Percentiles rank a stretch among this genome's conserved stretches.
Evolutionary conservation across 2,797 vertebrate genomes (phyloP).

Genomic region (Galaxias olidus): DNA sequence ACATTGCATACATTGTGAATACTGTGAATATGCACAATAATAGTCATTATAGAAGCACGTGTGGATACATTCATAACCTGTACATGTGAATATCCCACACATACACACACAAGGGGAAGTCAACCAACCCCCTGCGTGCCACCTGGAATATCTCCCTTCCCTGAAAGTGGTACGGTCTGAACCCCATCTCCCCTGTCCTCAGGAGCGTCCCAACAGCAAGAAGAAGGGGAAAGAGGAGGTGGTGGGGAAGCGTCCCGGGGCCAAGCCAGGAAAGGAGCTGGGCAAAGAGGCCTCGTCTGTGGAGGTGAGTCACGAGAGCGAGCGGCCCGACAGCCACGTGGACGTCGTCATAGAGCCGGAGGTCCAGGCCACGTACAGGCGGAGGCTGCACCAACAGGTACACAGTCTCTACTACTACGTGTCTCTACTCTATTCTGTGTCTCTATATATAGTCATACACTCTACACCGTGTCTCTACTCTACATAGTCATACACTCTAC

Average conservation of each 20-base stretch:
- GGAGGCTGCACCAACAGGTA: slow-evolving; percentile 68
- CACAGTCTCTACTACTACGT: too few relatives aligned
- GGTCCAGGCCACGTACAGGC: slow-evolving; percentile 65
- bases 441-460: too few relatives aligned
- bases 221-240: slow-evolving; percentile 61
- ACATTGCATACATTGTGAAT: not conserved
- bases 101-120: not conserved
- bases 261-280: slow-evolving; percentile 46
- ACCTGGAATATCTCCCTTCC: not conserved
- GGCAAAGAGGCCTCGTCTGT: slow-evolving; percentile 30
- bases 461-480: too few relatives aligned
- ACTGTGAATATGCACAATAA: too few relatives aligned
- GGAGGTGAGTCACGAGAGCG: not conserved
- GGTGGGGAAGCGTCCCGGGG: slow-evolving; percentile 29
- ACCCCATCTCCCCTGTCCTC: not conserved
- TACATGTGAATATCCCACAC: not conserved
- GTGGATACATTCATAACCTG: too few relatives aligned
- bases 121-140: not conserved
- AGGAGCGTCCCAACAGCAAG: slow-evolving; percentile 65
- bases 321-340: not conserved
- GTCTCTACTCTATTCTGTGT: too few relatives aligned
- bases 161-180: too few relatives aligned
- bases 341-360: slow-evolving; percentile 48
- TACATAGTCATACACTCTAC: too few relatives aligned
- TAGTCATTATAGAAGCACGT: too few relatives aligned